phyloP scores from a whole-genome alignment of 2,888 invertebrate species.

The Ennomos quercinarius region DNA sequence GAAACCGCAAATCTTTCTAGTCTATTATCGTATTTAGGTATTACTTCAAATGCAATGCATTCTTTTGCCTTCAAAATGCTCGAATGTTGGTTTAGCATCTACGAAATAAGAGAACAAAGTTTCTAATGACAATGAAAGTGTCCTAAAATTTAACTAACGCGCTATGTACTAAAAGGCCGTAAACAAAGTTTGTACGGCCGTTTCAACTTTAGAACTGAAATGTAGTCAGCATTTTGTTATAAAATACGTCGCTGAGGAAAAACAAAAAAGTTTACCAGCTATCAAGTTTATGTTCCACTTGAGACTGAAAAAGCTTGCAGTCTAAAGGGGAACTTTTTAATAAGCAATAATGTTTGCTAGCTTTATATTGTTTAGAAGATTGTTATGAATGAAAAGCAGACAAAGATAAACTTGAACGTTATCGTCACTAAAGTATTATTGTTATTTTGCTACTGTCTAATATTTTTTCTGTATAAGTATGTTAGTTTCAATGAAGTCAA shows the following conservation, averaged over 20 bases:
- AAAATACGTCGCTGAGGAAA: conserved; percentile 58
- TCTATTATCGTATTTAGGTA: too few relatives aligned
- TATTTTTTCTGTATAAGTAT: too few relatives aligned
- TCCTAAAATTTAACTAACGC: too few relatives aligned
- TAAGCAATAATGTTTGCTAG: conserved; percentile 53
- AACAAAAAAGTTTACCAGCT: conserved; percentile 55
- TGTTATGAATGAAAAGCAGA: conserved; percentile 12
- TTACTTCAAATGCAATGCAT: too few relatives aligned
- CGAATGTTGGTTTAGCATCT: too few relatives aligned
- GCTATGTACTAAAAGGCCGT: conserved; percentile 22
- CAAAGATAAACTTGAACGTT: conserved; percentile 8
- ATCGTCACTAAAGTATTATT: background rate
- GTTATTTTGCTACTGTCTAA: too few relatives aligned
- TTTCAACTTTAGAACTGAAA: conserved; percentile 56
- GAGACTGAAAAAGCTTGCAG: conserved; percentile 53
- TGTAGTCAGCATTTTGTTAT: conserved; percentile 56
- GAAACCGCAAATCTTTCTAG: too few relatives aligned
- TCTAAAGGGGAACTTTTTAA: conserved; percentile 55
- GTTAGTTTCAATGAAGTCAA: too few relatives aligned
- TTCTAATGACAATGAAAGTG: too few relatives aligned
- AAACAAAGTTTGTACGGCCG: conserved; percentile 40
- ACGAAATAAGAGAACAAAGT: too few relatives aligned
- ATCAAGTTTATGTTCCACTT: conserved; percentile 58
- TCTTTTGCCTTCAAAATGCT: too few relatives aligned
- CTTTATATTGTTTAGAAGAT: conserved; percentile 28